These are phyloP conservation scores for Exephanes ischioxanthus DNA, from an alignment of 2,888 invertebrate species.

Conservation along the genomic window DNA sequence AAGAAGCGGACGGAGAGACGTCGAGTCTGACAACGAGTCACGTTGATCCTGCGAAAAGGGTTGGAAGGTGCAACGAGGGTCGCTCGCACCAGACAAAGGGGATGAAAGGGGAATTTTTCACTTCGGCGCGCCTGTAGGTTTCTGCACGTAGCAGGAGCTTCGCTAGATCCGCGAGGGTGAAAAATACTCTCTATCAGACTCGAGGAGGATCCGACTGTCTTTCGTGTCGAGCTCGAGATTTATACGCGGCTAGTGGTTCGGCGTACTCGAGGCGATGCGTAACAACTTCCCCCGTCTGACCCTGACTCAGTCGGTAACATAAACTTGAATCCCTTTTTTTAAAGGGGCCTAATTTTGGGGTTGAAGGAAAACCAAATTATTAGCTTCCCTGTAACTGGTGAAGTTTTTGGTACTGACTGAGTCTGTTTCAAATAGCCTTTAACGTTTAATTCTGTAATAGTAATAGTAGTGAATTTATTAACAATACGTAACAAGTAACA, in stretches of 20 bases:
- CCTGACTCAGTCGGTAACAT: not conserved
- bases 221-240: not conserved
- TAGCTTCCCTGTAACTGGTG: not conserved
- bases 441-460: too few relatives aligned
- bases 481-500: too few relatives aligned
- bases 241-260: not conserved
- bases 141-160: not conserved
- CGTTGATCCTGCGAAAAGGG: conserved; percentile 48
- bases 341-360: not conserved
- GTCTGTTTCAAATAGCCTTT: too few relatives aligned
- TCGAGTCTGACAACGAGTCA: conserved; percentile 11
- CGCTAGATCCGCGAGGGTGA: conserved; percentile 24
- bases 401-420: not conserved
- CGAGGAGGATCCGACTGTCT: conserved; percentile 10
- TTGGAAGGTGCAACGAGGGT: conserved; percentile 53
- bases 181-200: conserved; percentile 17
- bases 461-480: too few relatives aligned
- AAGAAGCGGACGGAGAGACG: not conserved
- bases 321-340: not conserved
- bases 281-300: not conserved
- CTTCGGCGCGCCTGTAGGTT: conserved; percentile 16
- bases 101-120: conserved; percentile 32
- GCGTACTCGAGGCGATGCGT: not conserved
- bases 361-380: not conserved
- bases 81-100: conserved; percentile 45